Conservation (phyloP, 92 coral and sea anemone genomes). For the Zoanthus sociatus region DNA sequence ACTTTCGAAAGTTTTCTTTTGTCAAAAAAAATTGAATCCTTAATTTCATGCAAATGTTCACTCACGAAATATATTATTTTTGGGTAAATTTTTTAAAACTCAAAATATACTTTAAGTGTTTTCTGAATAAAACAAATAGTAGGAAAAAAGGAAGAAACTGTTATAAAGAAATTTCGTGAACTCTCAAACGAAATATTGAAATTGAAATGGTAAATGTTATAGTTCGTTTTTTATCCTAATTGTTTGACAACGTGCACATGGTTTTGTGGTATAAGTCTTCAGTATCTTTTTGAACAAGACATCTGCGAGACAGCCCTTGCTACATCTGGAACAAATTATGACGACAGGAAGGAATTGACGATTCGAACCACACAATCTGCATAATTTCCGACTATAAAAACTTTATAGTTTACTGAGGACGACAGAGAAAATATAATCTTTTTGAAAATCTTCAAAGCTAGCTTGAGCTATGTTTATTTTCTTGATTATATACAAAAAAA, state of each 20-base stretch:
- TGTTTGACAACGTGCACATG: background rate
- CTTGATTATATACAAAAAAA: too few species aligned
- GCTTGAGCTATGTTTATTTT: too few species aligned
- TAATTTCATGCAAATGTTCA: slow-evolving; percentile 1
- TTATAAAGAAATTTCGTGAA: background rate
- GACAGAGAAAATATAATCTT: too few species aligned
- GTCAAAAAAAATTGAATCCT: slow-evolving; percentile 5
- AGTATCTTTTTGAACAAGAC: background rate
- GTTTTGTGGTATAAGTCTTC: too few species aligned
- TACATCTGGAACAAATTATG: background rate
- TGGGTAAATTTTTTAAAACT: background rate
- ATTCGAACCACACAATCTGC: too few species aligned
- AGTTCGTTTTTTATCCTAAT: background rate
- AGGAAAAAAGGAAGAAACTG: background rate
- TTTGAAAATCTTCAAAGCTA: too few species aligned
- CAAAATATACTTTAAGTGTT: background rate
- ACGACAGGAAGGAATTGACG: too few species aligned
- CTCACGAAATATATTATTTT: background rate
- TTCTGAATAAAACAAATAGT: background rate
- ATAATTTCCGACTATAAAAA: too few species aligned
- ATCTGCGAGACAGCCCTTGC: background rate
- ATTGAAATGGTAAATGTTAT: too few species aligned
- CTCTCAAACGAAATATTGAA: background rate
- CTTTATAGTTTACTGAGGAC: too few species aligned
- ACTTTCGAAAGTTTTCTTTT: slow-evolving; percentile 36